A percentile compares a stretch with the other conserved stretches of the same genome.
phyloP scores from a whole-genome alignment of 2,888 invertebrate species.

The Dysmachus trigonus region DNA sequence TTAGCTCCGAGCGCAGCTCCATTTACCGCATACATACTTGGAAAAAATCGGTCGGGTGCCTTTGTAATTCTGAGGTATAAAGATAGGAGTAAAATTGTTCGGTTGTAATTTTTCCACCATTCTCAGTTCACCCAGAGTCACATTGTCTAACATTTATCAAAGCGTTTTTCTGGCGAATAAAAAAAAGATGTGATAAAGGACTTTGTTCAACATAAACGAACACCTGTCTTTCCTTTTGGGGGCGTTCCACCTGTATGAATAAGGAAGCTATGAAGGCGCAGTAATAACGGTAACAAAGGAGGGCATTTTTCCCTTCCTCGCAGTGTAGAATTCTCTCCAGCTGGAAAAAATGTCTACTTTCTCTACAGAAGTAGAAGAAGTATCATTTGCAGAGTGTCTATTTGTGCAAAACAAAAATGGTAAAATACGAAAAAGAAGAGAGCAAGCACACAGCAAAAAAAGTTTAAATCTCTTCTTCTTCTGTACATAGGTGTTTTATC shows the following conservation, averaged over 20 bases:
- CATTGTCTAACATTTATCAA: slow-evolving; percentile 39
- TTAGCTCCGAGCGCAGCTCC: not conserved
- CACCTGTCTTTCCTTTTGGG: slow-evolving; percentile 39
- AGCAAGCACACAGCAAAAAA: not conserved
- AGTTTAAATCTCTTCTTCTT: not conserved
- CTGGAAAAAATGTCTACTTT: not conserved
- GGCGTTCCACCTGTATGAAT: slow-evolving; percentile 37
- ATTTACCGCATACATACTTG: not conserved
- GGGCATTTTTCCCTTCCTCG: not conserved
- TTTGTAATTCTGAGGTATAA: not conserved
- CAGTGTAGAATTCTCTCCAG: not conserved
- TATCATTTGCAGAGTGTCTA: slow-evolving; percentile 29
- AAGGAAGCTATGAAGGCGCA: slow-evolving; percentile 31
- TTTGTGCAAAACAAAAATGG: slow-evolving; percentile 7
- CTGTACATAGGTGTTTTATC: not conserved
- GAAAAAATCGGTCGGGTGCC: not conserved
- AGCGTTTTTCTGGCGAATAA: not conserved
- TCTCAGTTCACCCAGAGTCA: slow-evolving; percentile 22
- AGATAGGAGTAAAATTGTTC: not conserved
- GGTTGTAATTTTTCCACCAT: slow-evolving; percentile 22
- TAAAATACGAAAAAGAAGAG: not conserved
- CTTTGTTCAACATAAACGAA: slow-evolving; percentile 39
- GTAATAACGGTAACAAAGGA: slow-evolving; percentile 34
- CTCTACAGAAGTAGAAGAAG: slow-evolving; percentile 20
- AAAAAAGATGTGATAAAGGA: slow-evolving; percentile 33